Conservation (phyloP, 2,888 invertebrate genomes). For the Phortica okadai region DNA sequence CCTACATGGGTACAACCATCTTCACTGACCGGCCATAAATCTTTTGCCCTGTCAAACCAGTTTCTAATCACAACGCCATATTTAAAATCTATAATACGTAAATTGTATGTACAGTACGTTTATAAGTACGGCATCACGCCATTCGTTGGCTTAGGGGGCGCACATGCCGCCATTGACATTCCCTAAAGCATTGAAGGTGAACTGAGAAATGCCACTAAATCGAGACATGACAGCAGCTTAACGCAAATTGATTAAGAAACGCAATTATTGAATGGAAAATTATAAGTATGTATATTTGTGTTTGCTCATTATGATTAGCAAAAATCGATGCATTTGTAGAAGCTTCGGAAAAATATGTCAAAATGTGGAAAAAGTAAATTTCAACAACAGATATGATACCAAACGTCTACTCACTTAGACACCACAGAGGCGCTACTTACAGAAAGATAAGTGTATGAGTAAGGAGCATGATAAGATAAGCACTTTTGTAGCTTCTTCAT, state of each 20-base stretch:
- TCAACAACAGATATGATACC: too few relatives aligned
- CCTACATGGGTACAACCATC: too few relatives aligned
- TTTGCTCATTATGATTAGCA: too few relatives aligned
- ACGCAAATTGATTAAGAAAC: neutral
- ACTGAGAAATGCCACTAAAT: neutral
- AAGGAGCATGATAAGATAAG: neutral
- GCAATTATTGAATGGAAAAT: conserved; percentile 8
- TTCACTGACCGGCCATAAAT: neutral
- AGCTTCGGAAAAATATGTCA: too few relatives aligned
- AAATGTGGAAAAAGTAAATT: neutral
- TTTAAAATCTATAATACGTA: neutral
- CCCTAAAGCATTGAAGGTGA: neutral
- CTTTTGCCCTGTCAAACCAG: neutral
- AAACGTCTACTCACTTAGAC: neutral
- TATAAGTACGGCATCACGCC: neutral
- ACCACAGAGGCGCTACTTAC: neutral
- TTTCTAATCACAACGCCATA: neutral
- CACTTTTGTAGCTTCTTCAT: too few relatives aligned
- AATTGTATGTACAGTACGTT: neutral
- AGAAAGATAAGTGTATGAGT: neutral
- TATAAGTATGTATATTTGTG: too few relatives aligned
- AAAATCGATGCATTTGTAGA: neutral
- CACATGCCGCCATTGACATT: neutral
- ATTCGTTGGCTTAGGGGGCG: neutral
- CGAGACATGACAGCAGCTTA: neutral